phyloP scores from a whole-genome alignment of 2,888 invertebrate species.

The Sylvicola fuscatus region DNA sequence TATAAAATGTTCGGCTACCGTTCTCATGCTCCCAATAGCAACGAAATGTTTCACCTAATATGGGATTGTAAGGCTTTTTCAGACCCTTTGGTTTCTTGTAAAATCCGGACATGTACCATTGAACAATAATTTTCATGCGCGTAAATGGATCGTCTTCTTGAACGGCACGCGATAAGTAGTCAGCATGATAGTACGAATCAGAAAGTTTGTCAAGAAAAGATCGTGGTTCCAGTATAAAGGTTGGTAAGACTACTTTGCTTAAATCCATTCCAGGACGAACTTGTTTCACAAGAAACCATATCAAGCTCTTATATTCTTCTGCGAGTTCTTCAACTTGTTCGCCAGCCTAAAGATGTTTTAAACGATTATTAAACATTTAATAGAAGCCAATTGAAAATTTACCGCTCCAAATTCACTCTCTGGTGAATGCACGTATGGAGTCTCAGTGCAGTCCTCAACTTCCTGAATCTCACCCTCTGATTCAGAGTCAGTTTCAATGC shows the following conservation, averaged over 20 bases:
- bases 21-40: constrained; percentile 74
- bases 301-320: constrained; percentile 84
- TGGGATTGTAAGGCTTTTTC: constrained; percentile 92
- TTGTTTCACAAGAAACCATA: constrained; percentile 90
- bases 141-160: constrained; percentile 70
- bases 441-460: constrained; percentile 30
- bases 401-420: constrained; percentile 40
- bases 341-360: constrained; percentile 32
- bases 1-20: constrained; percentile 71
- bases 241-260: constrained; percentile 64
- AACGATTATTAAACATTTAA: too few species aligned
- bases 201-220: constrained; percentile 86
- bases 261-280: constrained; percentile 93
- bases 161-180: constrained; percentile 66
- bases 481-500: constrained; percentile 33
- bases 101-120: constrained; percentile 85
- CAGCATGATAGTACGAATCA: constrained; percentile 88
- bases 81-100: constrained; percentile 88
- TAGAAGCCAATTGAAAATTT: too few species aligned
- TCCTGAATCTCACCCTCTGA: constrained; percentile 30
- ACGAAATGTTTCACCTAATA: constrained; percentile 78
- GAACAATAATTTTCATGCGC: constrained; percentile 70
- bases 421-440: constrained; percentile 32
- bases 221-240: constrained; percentile 82
- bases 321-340: constrained; percentile 81